Conservation (phyloP, 2,888 invertebrate species). For the Oasisia sp. region DNA sequence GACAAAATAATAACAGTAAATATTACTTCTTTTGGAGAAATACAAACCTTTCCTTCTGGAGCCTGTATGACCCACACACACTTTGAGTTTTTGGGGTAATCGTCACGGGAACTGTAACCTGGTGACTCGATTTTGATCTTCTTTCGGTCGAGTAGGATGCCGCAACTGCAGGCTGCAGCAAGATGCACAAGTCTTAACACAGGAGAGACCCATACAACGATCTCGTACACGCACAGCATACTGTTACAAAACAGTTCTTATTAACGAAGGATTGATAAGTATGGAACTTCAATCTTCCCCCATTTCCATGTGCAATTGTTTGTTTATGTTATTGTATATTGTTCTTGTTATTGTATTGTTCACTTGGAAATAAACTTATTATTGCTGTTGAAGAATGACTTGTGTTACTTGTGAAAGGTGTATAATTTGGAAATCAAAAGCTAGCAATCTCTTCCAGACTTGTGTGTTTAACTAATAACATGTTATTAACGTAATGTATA, state of each 20-base stretch:
- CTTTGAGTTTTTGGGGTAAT: neutral
- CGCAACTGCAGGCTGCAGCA: neutral
- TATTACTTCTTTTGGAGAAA: neutral
- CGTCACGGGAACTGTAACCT: neutral
- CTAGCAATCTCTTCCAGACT: too few species aligned
- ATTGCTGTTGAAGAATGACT: too few species aligned
- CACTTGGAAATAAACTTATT: too few species aligned
- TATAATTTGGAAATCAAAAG: too few species aligned
- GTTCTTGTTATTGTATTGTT: too few species aligned
- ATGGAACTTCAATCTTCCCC: too few species aligned
- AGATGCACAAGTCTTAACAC: neutral
- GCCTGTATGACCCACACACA: slow-evolving; percentile 6
- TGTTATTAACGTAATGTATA: too few species aligned
- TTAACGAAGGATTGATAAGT: neutral
- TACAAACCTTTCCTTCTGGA: neutral
- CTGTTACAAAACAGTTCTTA: neutral
- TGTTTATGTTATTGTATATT: too few species aligned
- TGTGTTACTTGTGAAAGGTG: too few species aligned
- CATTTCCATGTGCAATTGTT: too few species aligned
- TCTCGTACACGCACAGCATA: neutral
- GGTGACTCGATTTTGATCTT: neutral
- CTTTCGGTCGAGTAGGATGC: neutral
- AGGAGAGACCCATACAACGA: neutral
- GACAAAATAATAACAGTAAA: neutral
- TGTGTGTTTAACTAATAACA: too few species aligned